Conservation (phyloP, 2,113 vertebrate species). For the Grallaria varia region DNA sequence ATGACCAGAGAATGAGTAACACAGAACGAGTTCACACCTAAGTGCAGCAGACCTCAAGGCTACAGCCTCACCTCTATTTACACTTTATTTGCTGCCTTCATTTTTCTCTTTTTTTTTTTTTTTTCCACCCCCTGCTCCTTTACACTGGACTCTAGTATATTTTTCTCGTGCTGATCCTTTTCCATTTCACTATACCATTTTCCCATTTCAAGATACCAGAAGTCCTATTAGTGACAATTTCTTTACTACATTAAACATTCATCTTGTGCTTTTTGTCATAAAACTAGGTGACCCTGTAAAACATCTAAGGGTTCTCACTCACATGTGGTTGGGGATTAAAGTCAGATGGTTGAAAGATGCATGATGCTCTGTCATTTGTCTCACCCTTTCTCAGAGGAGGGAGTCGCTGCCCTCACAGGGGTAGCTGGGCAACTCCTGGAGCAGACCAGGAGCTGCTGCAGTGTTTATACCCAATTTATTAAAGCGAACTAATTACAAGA, state of each 20-base stretch:
- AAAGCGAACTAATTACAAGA: neutral
- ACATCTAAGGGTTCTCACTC: neutral
- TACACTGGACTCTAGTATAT: neutral
- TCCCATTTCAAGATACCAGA: neutral
- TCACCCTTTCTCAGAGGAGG: neutral
- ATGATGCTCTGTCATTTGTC: neutral
- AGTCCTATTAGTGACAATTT: neutral
- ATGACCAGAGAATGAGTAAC: neutral
- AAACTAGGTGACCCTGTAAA: conserved; percentile 38
- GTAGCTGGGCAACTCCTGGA: neutral
- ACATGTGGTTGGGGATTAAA: neutral
- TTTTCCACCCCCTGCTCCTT: conserved; percentile 28
- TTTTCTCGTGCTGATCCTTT: conserved; percentile 46
- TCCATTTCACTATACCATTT: neutral
- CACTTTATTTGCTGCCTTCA: neutral
- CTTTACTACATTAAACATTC: neutral
- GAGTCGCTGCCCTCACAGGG: neutral
- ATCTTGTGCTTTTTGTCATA: neutral
- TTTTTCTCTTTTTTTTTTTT: conserved; percentile 22
- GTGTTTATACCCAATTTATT: neutral
- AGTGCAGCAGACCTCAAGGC: neutral
- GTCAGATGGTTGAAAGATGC: neutral
- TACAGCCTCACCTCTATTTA: neutral
- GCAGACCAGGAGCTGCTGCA: neutral
- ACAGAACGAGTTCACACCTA: neutral